phyloP scores from a whole-genome alignment of 2,888 invertebrate genomes.

The Sesia bembeciformis region DNA sequence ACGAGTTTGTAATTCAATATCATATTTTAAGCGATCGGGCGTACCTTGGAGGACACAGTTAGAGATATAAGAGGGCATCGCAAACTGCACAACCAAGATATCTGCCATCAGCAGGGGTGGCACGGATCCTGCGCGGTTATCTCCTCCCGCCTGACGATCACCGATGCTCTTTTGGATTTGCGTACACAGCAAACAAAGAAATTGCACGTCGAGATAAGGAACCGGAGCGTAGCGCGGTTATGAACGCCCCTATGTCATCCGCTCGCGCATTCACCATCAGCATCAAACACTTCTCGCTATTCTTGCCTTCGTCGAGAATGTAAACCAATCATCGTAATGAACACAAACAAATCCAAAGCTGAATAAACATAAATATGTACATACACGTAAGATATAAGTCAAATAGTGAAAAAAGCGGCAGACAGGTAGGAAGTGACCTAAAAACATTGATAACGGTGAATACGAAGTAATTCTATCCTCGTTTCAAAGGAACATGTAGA shows the following conservation, averaged over 20 bases:
- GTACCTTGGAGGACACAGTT: too few species aligned
- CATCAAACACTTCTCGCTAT: conserved; percentile 1
- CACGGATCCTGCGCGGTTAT: conserved; percentile 44
- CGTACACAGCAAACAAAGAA: conserved; percentile 64
- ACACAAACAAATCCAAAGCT: background rate
- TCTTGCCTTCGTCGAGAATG: background rate
- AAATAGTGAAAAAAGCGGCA: background rate
- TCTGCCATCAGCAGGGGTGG: conserved; percentile 45
- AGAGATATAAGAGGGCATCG: background rate
- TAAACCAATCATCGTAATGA: background rate
- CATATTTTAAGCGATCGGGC: too few species aligned
- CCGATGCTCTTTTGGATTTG: conserved; percentile 55
- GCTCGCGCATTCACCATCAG: conserved; percentile 1
- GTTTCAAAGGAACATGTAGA: background rate
- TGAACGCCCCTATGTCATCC: conserved; percentile 15
- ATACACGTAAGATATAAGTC: too few species aligned
- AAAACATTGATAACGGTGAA: background rate
- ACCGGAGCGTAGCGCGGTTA: conserved; percentile 41
- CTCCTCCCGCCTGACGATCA: conserved; percentile 27
- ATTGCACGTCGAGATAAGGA: conserved; percentile 55
- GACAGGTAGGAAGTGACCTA: background rate
- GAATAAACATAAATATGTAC: background rate
- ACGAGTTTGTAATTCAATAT: too few species aligned
- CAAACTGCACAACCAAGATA: conserved; percentile 30
- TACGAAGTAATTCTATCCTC: background rate